Conservation (phyloP, 2,113 vertebrate species). For the Serinus canaria region DNA sequence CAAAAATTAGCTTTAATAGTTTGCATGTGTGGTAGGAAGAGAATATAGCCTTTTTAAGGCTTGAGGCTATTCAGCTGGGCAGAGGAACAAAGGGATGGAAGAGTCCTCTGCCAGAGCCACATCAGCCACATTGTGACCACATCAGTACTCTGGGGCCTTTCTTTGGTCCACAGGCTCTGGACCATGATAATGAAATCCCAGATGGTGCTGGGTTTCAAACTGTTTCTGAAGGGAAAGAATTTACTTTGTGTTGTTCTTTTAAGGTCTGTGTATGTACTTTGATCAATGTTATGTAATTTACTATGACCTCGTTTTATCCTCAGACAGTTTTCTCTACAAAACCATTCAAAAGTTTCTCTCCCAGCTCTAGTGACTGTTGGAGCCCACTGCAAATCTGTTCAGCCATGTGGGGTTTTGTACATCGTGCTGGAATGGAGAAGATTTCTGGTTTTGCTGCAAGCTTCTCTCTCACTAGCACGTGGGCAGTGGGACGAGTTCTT, state of each 20-base stretch:
- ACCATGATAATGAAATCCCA: not conserved
- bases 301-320: not conserved
- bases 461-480: fast-evolving
- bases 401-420: not conserved
- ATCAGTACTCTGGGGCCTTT: not conserved
- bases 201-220: not conserved
- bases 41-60: not conserved
- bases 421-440: fast-evolving
- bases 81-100: not conserved
- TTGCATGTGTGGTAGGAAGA: not conserved
- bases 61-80: not conserved
- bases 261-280: not conserved
- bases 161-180: not conserved
- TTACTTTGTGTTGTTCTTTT: not conserved
- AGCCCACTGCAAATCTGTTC: not conserved
- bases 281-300: not conserved
- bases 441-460: not conserved
- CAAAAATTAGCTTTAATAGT: not conserved
- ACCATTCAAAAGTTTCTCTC: not conserved
- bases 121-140: not conserved
- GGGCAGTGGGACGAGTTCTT: not conserved
- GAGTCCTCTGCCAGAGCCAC: not conserved
- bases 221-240: not conserved
- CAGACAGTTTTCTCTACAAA: not conserved
- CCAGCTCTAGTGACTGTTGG: not conserved